Conservation (phyloP, 2,797 vertebrate species). For the Euthynnus affinis region DNA sequence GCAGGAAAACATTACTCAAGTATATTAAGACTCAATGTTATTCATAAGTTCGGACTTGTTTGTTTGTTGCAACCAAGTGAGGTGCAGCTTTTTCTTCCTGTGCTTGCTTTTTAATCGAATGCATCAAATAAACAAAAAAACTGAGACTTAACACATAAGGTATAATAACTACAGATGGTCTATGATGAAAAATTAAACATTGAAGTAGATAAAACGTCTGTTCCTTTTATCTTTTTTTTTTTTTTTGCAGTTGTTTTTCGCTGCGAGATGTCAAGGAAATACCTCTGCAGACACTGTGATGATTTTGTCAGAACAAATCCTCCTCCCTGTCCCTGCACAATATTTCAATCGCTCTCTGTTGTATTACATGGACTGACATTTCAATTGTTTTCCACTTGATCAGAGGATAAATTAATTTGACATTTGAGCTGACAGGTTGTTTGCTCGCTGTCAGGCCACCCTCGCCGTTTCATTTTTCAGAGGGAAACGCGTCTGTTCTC, state of each 20-base stretch:
- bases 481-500: constrained; percentile 64
- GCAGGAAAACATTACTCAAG: constrained; percentile 28
- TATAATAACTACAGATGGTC: neutral
- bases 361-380: constrained; percentile 75
- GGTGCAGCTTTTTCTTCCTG: neutral
- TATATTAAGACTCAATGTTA: constrained; percentile 13
- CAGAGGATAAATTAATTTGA: constrained; percentile 83
- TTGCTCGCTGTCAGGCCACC: constrained; percentile 55
- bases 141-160: neutral
- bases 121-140: constrained; percentile 27
- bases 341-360: constrained; percentile 54
- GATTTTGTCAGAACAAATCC: constrained; percentile 29
- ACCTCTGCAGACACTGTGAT: constrained; percentile 8
- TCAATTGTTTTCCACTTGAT: constrained; percentile 81
- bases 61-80: constrained; percentile 8
- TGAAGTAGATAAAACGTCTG: constrained; percentile 3
- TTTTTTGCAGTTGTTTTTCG: neutral
- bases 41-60: constrained; percentile 14
- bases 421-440: constrained; percentile 81
- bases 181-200: neutral
- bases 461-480: constrained; percentile 67
- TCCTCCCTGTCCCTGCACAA: neutral
- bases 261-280: constrained; percentile 6
- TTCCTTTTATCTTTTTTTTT: constrained; percentile 10
- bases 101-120: constrained; percentile 12